phyloP scores from a whole-genome alignment of 2,888 invertebrate genomes.

The Malachius bipustulatus region DNA sequence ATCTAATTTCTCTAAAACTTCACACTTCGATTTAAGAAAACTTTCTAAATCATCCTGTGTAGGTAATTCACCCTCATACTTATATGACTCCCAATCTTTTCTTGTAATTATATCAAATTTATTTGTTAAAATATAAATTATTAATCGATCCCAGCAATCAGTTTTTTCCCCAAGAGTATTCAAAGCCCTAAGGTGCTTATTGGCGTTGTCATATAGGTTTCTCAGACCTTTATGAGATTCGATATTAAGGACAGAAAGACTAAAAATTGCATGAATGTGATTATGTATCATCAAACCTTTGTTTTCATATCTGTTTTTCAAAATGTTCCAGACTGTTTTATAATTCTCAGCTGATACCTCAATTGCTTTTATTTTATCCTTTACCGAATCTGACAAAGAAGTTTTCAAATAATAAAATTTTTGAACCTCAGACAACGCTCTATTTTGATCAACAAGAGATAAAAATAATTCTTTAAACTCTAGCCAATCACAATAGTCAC shows the following conservation, averaged over 20 bases:
- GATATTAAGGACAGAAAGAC: background rate
- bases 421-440: background rate
- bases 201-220: background rate
- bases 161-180: background rate
- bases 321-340: background rate
- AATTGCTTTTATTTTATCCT: background rate
- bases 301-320: background rate
- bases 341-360: conserved; percentile 4
- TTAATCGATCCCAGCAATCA: conserved; percentile 6
- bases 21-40: conserved; percentile 11
- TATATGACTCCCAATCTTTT: conserved; percentile 12
- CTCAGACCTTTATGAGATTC: background rate
- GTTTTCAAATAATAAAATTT: conserved; percentile 6
- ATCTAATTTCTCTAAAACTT: conserved; percentile 11
- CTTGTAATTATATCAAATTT: conserved; percentile 15
- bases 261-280: background rate
- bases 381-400: background rate
- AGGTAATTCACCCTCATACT: conserved; percentile 9
- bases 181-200: background rate
- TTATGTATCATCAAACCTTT: background rate
- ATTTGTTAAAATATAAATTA: conserved; percentile 12
- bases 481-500: background rate
- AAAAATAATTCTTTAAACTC: conserved; percentile 4
- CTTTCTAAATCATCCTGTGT: conserved; percentile 11
- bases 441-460: conserved; percentile 2